Percentiles rank a stretch among this genome's conserved stretches.
Evolutionary conservation across 2,797 vertebrate species (phyloP).

Genomic region (Okamejei kenojei): DNA sequence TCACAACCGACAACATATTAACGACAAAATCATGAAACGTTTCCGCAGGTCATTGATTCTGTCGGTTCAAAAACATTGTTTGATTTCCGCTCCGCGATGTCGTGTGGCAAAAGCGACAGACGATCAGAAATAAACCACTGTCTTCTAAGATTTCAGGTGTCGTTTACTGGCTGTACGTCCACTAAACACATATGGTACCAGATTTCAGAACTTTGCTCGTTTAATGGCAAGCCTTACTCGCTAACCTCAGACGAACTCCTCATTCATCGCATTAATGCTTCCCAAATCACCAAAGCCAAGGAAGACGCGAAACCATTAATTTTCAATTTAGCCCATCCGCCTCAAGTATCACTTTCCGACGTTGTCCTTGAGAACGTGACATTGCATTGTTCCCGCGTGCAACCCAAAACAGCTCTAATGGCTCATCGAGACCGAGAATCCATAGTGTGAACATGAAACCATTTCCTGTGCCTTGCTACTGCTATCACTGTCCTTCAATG

Average conservation of each 20-base stretch:
- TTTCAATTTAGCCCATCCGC: constrained; percentile 50
- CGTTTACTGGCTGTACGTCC: not conserved
- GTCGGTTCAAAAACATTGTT: not conserved
- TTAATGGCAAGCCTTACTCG: not conserved
- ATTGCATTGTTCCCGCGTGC: not conserved
- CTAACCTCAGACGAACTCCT: not conserved
- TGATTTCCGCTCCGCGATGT: not conserved
- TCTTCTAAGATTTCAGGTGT: not conserved
- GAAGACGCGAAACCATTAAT: not conserved
- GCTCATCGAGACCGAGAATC: not conserved
- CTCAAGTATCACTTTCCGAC: constrained; percentile 59
- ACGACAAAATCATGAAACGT: not conserved
- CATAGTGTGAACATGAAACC: not conserved
- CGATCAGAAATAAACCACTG: not conserved
- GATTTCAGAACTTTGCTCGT: no score
- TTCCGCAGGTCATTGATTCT: not conserved
- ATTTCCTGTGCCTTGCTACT: constrained; percentile 9
- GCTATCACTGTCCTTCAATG: not conserved
- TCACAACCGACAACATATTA: constrained; percentile 3
- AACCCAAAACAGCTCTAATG: constrained; percentile 34
- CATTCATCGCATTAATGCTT: not conserved
- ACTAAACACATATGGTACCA: no score
- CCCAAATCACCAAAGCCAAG: not conserved
- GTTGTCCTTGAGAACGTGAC: constrained; percentile 55
- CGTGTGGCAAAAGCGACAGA: not conserved